Evolutionary conservation across 2,113 vertebrate genomes (phyloP).

Genomic region (Capreolus pygargus): DNA sequence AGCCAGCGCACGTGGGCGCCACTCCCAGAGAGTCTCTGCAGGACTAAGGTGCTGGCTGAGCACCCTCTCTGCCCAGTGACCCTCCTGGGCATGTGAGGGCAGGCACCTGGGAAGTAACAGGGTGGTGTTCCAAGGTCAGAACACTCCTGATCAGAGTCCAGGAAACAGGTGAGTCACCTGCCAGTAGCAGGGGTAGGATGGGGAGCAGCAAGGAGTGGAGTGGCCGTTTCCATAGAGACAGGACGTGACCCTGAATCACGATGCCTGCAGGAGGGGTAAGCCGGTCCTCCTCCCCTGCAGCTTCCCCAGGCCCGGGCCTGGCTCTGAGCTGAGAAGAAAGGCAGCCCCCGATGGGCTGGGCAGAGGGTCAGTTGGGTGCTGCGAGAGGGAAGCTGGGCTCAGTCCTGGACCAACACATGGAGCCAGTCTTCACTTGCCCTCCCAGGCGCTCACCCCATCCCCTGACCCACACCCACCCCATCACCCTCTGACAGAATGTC

Average conservation of each 20-base stretch:
- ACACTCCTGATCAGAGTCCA: neutral
- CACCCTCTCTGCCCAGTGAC: neutral
- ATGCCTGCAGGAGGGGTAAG: neutral
- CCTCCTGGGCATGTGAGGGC: neutral
- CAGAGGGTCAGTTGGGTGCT: no score
- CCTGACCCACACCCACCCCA: neutral
- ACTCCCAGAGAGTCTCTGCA: neutral
- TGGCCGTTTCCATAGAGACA: neutral
- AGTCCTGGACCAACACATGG: accelerated
- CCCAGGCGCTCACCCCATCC: neutral
- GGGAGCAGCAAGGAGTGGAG: no score
- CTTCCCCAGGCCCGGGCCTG: no score
- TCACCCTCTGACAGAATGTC: neutral
- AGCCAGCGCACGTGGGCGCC: accelerated
- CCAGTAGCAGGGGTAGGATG: neutral
- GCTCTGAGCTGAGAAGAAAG: neutral
- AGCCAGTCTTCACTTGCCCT: neutral
- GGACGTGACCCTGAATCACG: neutral
- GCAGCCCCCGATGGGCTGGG: neutral
- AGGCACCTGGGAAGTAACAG: neutral
- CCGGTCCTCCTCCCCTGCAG: no score
- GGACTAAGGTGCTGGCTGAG: neutral
- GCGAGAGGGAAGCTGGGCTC: neutral
- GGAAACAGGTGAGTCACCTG: neutral
- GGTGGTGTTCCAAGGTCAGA: neutral